Conservation (phyloP, 2,888 invertebrate species). For the Orthonychiurus folsomi region DNA sequence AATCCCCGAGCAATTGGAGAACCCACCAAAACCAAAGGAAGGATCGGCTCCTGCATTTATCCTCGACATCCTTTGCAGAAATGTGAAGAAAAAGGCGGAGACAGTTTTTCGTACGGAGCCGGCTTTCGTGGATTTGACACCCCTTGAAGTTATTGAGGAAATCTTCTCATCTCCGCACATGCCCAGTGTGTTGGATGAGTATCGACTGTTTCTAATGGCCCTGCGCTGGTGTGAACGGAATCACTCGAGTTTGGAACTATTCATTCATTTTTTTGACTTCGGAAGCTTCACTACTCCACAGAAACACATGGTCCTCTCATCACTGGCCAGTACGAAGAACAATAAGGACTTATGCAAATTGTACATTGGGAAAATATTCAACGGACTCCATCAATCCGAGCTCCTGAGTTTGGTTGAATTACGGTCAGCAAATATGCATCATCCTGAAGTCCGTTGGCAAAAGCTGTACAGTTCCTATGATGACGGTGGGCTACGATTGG, state of each 20-base stretch:
- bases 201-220: constrained; percentile 9
- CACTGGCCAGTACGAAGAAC: not conserved
- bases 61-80: constrained; percentile 11
- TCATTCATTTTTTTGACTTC: constrained; percentile 13
- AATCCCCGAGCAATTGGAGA: constrained; percentile 12
- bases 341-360: not conserved
- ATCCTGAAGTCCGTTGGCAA: constrained; percentile 10
- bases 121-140: not conserved
- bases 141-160: constrained; percentile 8
- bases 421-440: not conserved
- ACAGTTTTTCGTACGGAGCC: not conserved
- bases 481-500: constrained; percentile 9
- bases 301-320: not conserved
- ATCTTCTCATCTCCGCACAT: not conserved
- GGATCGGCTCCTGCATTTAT: constrained; percentile 9
- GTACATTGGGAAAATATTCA: constrained; percentile 7
- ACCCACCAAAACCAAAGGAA: constrained; percentile 11
- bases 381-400: constrained; percentile 6
- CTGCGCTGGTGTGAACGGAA: not conserved
- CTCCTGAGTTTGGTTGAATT: not conserved
- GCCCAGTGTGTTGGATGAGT: not conserved
- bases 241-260: not conserved
- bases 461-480: constrained; percentile 7
- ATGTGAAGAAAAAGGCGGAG: constrained; percentile 1
- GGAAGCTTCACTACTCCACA: constrained; percentile 10